Base-by-base conservation (phyloP, 2,888 invertebrate species). In the Drepanosiphum platanoidis region DNA sequence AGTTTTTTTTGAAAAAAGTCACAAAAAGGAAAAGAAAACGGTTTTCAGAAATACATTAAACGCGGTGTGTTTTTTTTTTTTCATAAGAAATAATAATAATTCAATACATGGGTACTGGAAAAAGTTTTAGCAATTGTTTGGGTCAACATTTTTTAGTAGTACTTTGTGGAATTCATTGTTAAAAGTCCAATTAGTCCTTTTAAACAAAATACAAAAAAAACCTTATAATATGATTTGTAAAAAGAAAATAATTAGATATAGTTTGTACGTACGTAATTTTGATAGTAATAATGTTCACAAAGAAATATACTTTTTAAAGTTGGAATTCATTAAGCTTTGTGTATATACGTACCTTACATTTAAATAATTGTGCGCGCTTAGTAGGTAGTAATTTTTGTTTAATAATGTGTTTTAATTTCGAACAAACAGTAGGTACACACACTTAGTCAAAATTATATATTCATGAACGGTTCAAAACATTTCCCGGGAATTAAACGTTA, bases 381-480 rank as follows among this genome's bases (percentile, higher is more conserved):
- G 30, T 5, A 52, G 27, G 18, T 42, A 32, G 13, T 9, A 15
- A 42, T 30, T 61, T 27, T 42, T 64, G 64, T 64, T 39, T 52
- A 52, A 22, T 30, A 77, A 61, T 27, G 61, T 27, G 39, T 77
- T 77, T 77, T 64, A 64, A 39, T 22, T 78, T 64, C 39, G 15
- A 61, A 61, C 13, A 61, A 34, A n/a, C n/a, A n/a, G n/a, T n/a
- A n/a, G n/a, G 52, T 30, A 34, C 4, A 27, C 64, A 34, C 4
- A 27, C 64, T 7, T 42, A 0, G 13, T 5, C 9, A 13, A 64
- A n/a, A 64, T n/a, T 9, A 30, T 39, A 61, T 27, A 77, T 77
- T 77, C 36, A n/a, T 9, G n/a, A 27, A 58, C 32, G n/a, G 11
- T 36, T 61, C 11, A 27, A 61, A 61, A 61, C 9, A 5, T 61